Evolutionary conservation across 2,888 invertebrate genomes (phyloP), one percentile per base, ranked within the genome.

Genomic region (Acleris literana): DNA sequence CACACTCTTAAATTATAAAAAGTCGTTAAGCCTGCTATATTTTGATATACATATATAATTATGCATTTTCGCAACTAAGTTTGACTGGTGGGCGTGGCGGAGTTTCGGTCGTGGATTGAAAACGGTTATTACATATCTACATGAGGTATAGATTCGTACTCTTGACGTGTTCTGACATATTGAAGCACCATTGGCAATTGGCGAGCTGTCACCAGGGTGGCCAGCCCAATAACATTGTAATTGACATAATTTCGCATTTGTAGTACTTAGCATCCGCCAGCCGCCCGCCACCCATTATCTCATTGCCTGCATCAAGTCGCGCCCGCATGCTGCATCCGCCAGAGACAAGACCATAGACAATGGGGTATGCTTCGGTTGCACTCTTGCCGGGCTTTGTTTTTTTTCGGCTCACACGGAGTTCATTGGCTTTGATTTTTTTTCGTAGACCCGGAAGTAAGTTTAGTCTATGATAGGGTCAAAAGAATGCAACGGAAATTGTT

Each of bases 311-410:
- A 75, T 80, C 63, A 55, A 46, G n/a, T 46, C 51, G 62, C 63
- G 69, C 73, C 74, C 73, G 74, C 73, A 74, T 73, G 70, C 68
- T 64, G 70, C 71, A 69, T 72, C 72, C 73, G 71, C 69, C 71
- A 71, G 58, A 71, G 69, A 74, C 73, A 72, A 72, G 87, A 84
- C 86, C 86, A 85, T 82, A 87, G 83, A 90, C 89, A 90, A 89
- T 83, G 80, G 80, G 77, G 76, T 77, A 71, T 73, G 75, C 79
- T 81, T 76, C 76, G 76, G 76, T 77, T 76, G 76, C 73, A 70
- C 70, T 71, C 68, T 71, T 75, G 69, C 75, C 70, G 66, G 71
- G 77, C 73, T 75, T 75, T 75, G 78, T 82, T 82, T 84, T 88
- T 87, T 84, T 88, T 77, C 69, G 43, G 55, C 57, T 75, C 75